Conservation (phyloP, 1,140 invertebrate genomes). For the Prorops nasuta region DNA sequence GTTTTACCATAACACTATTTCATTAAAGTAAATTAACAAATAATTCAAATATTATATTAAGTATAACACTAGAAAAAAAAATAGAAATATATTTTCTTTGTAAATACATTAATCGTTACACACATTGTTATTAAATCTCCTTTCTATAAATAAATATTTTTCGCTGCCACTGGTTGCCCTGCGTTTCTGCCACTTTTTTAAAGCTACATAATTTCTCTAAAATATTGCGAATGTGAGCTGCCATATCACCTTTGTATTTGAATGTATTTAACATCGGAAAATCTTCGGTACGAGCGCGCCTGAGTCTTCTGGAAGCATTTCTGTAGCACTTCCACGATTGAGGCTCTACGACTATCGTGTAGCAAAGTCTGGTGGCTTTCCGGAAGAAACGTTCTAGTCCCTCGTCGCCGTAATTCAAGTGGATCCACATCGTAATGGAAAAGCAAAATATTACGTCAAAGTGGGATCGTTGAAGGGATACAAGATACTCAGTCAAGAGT, state of each 20-base stretch:
- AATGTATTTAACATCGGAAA: conserved; percentile 64
- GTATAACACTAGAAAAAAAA: no score
- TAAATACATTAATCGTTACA: neutral
- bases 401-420: conserved; percentile 75
- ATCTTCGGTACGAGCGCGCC: conserved; percentile 56
- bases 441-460: conserved; percentile 78
- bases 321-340: conserved; percentile 81
- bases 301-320: conserved; percentile 69
- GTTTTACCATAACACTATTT: no score
- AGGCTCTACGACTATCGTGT: conserved; percentile 72
- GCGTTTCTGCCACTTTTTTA: conserved; percentile 59
- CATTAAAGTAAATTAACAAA: no score
- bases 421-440: conserved; percentile 86
- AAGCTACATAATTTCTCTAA: conserved; percentile 56
- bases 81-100: neutral
- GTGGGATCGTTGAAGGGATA: conserved; percentile 41
- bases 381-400: conserved; percentile 64
- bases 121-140: neutral
- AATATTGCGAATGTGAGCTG: conserved; percentile 61
- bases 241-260: conserved; percentile 62
- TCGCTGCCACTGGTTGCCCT: conserved; percentile 66
- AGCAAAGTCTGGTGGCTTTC: conserved; percentile 56
- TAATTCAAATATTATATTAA: no score
- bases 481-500: conserved; percentile 53
- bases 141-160: conserved; percentile 61